phyloP scores from a whole-genome alignment of 2,888 invertebrate genomes.

The Teleogryllus oceanicus region DNA sequence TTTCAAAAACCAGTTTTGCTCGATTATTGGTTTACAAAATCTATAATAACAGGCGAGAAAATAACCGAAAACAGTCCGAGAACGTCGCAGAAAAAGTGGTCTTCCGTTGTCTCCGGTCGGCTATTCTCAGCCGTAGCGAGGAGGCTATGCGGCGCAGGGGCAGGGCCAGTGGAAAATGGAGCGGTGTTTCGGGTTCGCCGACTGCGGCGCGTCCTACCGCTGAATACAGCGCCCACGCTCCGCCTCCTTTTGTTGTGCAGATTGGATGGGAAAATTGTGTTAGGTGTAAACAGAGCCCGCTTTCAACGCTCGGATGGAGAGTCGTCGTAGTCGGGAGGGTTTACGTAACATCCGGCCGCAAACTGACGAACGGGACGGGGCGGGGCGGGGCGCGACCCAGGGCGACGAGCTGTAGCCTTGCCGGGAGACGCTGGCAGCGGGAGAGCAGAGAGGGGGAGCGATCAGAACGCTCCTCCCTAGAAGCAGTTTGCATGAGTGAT shows the following conservation, averaged over 20 bases:
- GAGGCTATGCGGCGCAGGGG: background rate
- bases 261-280: slow-evolving; percentile 18
- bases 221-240: background rate
- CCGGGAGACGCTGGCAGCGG: background rate
- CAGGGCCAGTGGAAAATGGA: background rate
- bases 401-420: background rate
- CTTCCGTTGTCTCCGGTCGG: too few species aligned
- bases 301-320: background rate
- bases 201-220: background rate
- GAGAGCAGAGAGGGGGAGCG: background rate
- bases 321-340: background rate
- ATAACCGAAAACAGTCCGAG: too few species aligned
- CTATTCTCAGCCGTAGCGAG: too few species aligned
- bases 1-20: too few species aligned
- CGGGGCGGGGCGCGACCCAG: background rate
- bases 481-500: too few species aligned
- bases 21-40: too few species aligned
- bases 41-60: too few species aligned
- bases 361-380: background rate
- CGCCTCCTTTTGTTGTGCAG: slow-evolving; percentile 18
- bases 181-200: background rate
- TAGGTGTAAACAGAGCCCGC: slow-evolving; percentile 18
- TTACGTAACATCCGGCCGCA: background rate
- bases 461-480: too few species aligned
- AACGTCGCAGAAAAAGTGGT: too few species aligned